These are phyloP conservation scores for Acleris sparsana DNA, from an alignment of 2,888 invertebrate species.

Conservation along the genomic window DNA sequence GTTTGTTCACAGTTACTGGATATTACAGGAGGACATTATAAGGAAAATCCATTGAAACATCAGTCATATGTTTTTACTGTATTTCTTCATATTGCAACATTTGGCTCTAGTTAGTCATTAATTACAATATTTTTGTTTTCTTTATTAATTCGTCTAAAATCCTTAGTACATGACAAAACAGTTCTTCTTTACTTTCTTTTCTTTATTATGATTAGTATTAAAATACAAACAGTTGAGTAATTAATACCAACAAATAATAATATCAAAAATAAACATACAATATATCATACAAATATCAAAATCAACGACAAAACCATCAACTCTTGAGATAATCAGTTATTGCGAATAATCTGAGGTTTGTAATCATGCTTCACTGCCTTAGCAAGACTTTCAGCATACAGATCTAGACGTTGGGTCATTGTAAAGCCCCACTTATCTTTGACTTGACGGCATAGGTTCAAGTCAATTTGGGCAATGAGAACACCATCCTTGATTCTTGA, in stretches of 20 bases:
- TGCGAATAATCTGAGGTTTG: conserved; percentile 60
- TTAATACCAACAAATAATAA: background rate
- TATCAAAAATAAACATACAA: background rate
- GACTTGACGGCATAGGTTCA: conserved; percentile 97
- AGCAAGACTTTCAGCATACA: conserved; percentile 92
- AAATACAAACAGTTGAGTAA: background rate
- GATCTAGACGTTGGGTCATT: conserved; percentile 96
- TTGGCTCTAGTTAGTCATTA: no score
- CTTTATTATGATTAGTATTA: no score
- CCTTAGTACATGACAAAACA: no score
- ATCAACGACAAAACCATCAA: background rate
- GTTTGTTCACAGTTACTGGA: no score
- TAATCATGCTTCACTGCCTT: conserved; percentile 63
- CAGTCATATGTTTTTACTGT: no score
- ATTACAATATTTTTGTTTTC: no score
- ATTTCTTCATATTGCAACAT: no score
- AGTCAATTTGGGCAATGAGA: conserved; percentile 93
- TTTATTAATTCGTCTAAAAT: no score
- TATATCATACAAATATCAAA: no score
- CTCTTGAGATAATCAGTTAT: conserved; percentile 25
- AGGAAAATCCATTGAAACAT: no score
- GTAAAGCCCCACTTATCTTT: conserved; percentile 98
- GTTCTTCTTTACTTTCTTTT: no score
- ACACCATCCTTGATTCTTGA: conserved; percentile 93
- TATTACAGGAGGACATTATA: no score